A percentile compares a stretch with the other conserved stretches of the same genome.
Conservation (phyloP, 1,140 invertebrate genomes). For the Penaeus chinensis region DNA sequence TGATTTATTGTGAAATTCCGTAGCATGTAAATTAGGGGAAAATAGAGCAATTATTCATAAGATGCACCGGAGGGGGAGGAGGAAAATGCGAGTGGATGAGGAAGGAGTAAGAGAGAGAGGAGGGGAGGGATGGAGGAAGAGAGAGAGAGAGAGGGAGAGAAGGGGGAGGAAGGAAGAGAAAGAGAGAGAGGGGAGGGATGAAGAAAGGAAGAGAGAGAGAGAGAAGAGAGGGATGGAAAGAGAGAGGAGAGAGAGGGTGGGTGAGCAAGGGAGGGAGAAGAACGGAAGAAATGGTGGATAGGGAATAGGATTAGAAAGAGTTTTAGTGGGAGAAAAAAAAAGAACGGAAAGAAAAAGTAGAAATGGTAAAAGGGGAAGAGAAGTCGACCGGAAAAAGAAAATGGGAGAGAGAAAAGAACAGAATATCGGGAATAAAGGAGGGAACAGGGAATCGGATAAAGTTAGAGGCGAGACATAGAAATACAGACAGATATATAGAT, state of each 20-base stretch:
- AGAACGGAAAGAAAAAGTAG: background rate
- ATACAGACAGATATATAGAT: too few relatives aligned
- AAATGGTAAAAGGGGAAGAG: too few relatives aligned
- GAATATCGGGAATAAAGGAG: background rate
- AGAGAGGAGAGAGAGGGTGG: background rate
- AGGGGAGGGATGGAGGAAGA: background rate
- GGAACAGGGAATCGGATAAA: background rate
- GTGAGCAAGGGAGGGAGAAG: background rate
- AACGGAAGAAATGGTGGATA: background rate
- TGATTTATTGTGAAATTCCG: too few relatives aligned
- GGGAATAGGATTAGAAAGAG: background rate
- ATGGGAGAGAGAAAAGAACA: background rate
- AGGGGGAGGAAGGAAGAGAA: too few relatives aligned
- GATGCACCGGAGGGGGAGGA: background rate
- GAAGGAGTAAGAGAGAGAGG: slow-evolving; percentile 1
- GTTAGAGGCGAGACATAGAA: too few relatives aligned
- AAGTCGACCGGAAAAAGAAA: background rate
- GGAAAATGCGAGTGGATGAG: slow-evolving; percentile 2
- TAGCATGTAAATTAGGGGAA: too few relatives aligned
- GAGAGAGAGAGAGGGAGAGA: background rate
- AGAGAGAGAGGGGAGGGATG: background rate
- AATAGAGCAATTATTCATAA: too few relatives aligned
- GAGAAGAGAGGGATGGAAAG: background rate
- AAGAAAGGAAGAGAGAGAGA: background rate
- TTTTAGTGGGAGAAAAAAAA: background rate